These are phyloP conservation scores for Drosophila phalerata DNA, from an alignment of 2,888 invertebrate species.

Conservation along the genomic window DNA sequence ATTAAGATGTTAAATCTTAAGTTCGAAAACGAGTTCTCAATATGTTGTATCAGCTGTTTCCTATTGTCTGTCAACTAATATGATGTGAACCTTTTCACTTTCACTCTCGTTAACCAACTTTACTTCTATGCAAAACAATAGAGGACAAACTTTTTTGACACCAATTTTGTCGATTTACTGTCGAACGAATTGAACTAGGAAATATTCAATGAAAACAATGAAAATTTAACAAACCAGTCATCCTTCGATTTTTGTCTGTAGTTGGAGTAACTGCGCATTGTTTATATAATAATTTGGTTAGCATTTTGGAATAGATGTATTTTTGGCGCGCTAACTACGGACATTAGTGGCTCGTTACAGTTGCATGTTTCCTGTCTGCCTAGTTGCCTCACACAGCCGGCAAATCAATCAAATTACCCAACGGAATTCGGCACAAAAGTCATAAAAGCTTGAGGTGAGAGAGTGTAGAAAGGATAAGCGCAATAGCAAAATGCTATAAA, in stretches of 20 bases:
- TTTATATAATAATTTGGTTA: constrained; percentile 21
- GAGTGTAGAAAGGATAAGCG: constrained; percentile 32
- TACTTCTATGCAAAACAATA: constrained; percentile 29
- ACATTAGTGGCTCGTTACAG: constrained; percentile 79
- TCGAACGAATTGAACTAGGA: constrained; percentile 36
- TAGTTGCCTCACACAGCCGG: constrained; percentile 41
- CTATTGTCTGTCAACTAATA: constrained; percentile 59
- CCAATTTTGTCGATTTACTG: constrained; percentile 27
- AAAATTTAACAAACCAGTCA: constrained; percentile 3
- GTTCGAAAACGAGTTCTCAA: constrained; percentile 2
- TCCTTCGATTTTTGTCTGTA: constrained; percentile 42
- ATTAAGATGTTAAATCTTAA: not conserved
- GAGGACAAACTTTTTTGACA: constrained; percentile 57
- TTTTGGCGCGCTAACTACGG: constrained; percentile 68
- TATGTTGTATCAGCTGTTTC: constrained; percentile 14
- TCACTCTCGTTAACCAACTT: constrained; percentile 16
- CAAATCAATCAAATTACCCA: constrained; percentile 79
- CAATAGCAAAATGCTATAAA: constrained; percentile 35
- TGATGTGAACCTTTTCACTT: constrained; percentile 45
- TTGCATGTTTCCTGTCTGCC: constrained; percentile 62
- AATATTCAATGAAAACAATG: constrained; percentile 37
- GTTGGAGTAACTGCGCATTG: constrained; percentile 32
- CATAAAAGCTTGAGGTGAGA: not conserved
- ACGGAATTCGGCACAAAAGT: constrained; percentile 46
- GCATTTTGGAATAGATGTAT: constrained; percentile 24